Evolutionary conservation across 1,140 invertebrate genomes (phyloP).

Genomic region (Pogonus chalceus): DNA sequence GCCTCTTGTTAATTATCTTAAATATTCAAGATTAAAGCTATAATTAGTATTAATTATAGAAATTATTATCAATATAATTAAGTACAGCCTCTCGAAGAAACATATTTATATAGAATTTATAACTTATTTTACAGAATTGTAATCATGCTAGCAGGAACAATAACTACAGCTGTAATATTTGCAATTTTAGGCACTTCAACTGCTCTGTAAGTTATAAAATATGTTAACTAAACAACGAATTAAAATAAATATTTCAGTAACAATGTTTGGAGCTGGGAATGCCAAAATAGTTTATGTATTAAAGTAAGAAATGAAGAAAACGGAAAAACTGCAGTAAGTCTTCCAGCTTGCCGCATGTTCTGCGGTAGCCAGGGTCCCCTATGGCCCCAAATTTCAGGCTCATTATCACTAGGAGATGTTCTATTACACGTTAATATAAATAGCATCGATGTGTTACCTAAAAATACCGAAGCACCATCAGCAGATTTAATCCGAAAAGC

Average conservation of each 20-base stretch:
- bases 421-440: slow-evolving; percentile 50
- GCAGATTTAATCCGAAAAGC: slow-evolving; percentile 37
- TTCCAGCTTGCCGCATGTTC: slow-evolving; percentile 52
- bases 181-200: no score
- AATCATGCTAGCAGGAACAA: no score
- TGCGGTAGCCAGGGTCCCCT: slow-evolving; percentile 48
- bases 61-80: no score
- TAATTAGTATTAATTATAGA: no score
- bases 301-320: slow-evolving; percentile 41
- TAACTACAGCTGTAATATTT: no score
- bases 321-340: slow-evolving; percentile 40
- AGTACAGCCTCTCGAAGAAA: no score
- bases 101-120: no score
- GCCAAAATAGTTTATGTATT: slow-evolving; percentile 40
- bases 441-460: slow-evolving; percentile 39
- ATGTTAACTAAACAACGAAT: no score
- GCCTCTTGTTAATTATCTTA: no score
- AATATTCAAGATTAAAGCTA: no score
- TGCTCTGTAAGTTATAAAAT: no score
- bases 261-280: slow-evolving; percentile 44
- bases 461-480: slow-evolving; percentile 31
- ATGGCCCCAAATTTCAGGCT: slow-evolving; percentile 63
- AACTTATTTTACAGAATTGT: no score
- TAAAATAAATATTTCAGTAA: neutral
- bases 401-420: slow-evolving; percentile 44